phyloP scores from a whole-genome alignment of 2,888 invertebrate species.

The Halocaridina rubra region DNA sequence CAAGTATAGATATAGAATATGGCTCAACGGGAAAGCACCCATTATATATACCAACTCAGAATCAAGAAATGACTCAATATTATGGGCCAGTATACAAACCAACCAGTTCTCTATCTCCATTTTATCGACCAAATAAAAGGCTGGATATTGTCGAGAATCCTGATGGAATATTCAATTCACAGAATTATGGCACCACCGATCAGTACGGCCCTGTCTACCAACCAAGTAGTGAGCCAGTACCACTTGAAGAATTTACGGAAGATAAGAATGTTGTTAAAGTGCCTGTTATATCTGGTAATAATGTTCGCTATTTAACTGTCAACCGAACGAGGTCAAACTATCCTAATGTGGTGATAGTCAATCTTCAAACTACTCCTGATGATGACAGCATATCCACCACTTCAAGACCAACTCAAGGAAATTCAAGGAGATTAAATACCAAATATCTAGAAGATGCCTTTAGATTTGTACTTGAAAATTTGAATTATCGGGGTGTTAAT shows the following conservation, averaged over 20 bases:
- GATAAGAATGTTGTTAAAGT: constrained; percentile 36
- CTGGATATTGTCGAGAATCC: background rate
- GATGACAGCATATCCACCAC: background rate
- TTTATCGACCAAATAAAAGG: constrained; percentile 23
- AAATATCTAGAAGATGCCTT: constrained; percentile 36
- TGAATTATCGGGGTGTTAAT: constrained; percentile 25
- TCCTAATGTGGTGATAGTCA: constrained; percentile 62
- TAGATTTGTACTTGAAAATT: constrained; percentile 21
- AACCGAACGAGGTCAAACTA: constrained; percentile 51
- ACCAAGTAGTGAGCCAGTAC: constrained; percentile 19
- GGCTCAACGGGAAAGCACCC: constrained; percentile 12
- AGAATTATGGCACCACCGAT: background rate
- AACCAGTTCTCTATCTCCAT: constrained; percentile 30
- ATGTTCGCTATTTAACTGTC: constrained; percentile 53
- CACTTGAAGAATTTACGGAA: constrained; percentile 17
- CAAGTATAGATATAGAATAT: constrained; percentile 58
- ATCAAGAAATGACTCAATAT: background rate
- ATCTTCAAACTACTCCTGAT: constrained; percentile 40
- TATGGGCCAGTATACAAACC: constrained; percentile 14
- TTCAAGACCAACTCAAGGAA: constrained; percentile 22
- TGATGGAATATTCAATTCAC: background rate
- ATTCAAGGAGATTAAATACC: constrained; percentile 22
- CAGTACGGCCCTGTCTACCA: constrained; percentile 24
- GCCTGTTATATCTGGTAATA: constrained; percentile 59
- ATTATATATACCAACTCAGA: background rate